Percentiles rank a stretch among this genome's conserved stretches.
These are phyloP conservation scores for Flexamia atlantica DNA, from an alignment of 2,888 invertebrate species.

Conservation along the genomic window DNA sequence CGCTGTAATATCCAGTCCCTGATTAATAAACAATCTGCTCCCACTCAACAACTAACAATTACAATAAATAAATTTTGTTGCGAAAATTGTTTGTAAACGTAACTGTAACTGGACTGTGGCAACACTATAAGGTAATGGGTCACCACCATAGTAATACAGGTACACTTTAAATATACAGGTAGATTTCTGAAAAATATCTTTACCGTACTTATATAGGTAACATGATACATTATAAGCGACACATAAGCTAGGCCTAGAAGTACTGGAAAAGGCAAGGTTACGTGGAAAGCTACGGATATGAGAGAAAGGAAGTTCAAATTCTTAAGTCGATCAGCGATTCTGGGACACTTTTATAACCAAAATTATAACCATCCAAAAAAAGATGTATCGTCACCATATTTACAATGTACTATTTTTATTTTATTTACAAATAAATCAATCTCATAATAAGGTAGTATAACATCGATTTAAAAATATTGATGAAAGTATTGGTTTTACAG, in stretches of 20 bases:
- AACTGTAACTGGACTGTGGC: conserved; percentile 36
- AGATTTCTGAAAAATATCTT: conserved; percentile 45
- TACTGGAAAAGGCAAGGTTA: conserved; percentile 40
- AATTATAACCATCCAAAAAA: not conserved
- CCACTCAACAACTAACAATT: conserved; percentile 24
- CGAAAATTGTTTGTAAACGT: conserved; percentile 22
- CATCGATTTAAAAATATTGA: too few species aligned
- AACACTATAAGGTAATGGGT: conserved; percentile 21
- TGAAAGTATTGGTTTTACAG: too few species aligned
- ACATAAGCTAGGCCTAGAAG: conserved; percentile 36
- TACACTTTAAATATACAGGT: conserved; percentile 52
- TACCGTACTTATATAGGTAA: conserved; percentile 35
- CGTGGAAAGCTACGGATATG: conserved; percentile 39
- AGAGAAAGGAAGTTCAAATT: conserved; percentile 35
- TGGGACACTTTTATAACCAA: not conserved
- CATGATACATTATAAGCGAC: conserved; percentile 47
- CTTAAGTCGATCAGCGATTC: not conserved
- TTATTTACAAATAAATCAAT: not conserved
- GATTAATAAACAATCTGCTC: conserved; percentile 32
- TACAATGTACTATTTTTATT: not conserved
- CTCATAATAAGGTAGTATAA: too few species aligned
- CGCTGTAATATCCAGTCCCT: conserved; percentile 29
- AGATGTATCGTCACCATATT: conserved; percentile 4
- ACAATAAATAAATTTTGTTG: conserved; percentile 33
- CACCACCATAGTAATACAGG: conserved; percentile 41